Evolutionary conservation across 2,113 vertebrate genomes (phyloP), one percentile per base, ranked within the genome.

Genomic region (Sylvilagus bachmani): DNA sequence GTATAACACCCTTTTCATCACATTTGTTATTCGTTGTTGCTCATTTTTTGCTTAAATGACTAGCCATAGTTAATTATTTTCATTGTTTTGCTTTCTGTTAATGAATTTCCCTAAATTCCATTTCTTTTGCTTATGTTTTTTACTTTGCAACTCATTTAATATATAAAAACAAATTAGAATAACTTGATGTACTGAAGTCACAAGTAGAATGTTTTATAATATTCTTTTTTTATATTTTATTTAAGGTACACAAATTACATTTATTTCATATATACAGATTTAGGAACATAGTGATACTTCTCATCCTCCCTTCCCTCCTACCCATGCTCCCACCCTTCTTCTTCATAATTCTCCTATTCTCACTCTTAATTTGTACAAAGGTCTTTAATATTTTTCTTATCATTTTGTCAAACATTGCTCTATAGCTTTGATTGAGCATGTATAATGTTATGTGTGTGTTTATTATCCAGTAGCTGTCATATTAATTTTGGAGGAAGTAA

Each of bases 91-190:
- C 49, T 78, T 67, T 14, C 36, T 58, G 71, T 83, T 58, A 80
- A 77, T 88, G 3, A 36, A 74, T 29, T 61, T 87, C 44, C 94
- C 81, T 78, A 85, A 74, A 77, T 77, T 89, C 11, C 11, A 29
- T 81, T 83, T 31, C 7, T 38, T 91, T 92, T 88, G 38, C 10
- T 75, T 51, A 82, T 14, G 58, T 73, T 81, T 85, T 78, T 82
- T 84, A 49, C 16, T 61, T 73, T 90, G 38, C 13, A 8, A 71
- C 77, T 86, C 13, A 71, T 62, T 44, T 55, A 69, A 31, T 19
- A 61, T 67, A 24, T 73, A 73, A 96, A 89, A 95, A 70, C 66
- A 66, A 93, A 51, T 75, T 69, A 58, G 11, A 51, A 19, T 84
- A 51, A 75, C 25, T 29, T 71, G 6, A 2, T 89, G 8, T 61